These are phyloP conservation scores for Onychomys arenicola DNA, from an alignment of 2,797 vertebrate genomes.

Conservation along the genomic window DNA sequence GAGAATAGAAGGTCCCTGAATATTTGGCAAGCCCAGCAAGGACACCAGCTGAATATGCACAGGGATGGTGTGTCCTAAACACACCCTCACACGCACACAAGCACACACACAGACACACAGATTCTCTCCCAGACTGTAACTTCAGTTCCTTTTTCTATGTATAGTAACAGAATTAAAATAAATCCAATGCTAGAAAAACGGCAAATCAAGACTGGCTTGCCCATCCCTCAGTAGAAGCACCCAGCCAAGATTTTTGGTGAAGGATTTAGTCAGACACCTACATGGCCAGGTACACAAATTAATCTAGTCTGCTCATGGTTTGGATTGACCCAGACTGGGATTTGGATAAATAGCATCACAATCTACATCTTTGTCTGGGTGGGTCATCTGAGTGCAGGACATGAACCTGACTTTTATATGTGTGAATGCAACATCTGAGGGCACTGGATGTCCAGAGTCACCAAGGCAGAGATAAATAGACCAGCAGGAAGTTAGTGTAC, in stretches of 20 bases:
- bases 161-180: conserved; percentile 85
- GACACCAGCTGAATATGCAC: conserved; percentile 78
- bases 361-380: background rate
- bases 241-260: conserved; percentile 78
- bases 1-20: conserved; percentile 76
- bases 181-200: conserved; percentile 83
- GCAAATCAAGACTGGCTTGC: conserved; percentile 83
- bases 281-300: background rate
- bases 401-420: background rate
- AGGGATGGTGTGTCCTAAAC: conserved; percentile 81
- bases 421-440: background rate
- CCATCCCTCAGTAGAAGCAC: conserved; percentile 79
- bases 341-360: fast-evolving
- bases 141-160: conserved; percentile 78
- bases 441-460: background rate
- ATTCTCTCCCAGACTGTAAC: conserved; percentile 80
- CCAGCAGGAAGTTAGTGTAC: background rate
- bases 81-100: conserved; percentile 62
- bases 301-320: fast-evolving
- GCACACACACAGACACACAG: conserved; percentile 76
- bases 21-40: conserved; percentile 76
- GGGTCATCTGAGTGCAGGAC: background rate
- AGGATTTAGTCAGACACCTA: conserved; percentile 51
- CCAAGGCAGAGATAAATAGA: background rate
- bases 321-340: background rate